phyloP scores from a whole-genome alignment of 2,797 vertebrate species.

The Delichon dasypus region DNA sequence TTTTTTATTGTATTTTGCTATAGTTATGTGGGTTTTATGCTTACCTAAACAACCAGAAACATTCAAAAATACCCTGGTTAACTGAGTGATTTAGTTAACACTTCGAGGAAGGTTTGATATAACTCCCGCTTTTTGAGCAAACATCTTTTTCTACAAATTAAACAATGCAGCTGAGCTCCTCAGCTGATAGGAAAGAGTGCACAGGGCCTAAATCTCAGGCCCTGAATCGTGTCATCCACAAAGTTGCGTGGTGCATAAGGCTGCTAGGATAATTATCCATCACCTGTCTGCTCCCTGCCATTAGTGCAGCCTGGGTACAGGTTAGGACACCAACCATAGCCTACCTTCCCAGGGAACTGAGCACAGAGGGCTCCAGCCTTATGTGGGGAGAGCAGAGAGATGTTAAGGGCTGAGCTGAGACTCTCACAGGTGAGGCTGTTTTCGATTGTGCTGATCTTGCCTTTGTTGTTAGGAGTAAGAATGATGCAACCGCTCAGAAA shows the following conservation, averaged over 20 bases:
- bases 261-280: background rate
- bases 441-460: background rate
- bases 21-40: background rate
- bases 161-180: background rate
- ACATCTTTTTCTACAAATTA: background rate
- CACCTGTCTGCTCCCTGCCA: background rate
- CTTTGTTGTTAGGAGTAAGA: slow-evolving; percentile 43
- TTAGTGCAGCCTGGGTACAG: too few species aligned
- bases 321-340: too few species aligned
- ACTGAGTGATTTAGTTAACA: background rate
- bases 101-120: background rate
- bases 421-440: background rate
- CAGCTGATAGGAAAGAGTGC: background rate
- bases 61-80: slow-evolving; percentile 17
- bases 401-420: background rate
- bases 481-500: slow-evolving; percentile 46
- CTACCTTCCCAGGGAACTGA: background rate
- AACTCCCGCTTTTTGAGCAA: background rate
- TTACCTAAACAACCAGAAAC: slow-evolving; percentile 9
- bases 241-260: background rate
- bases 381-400: fast-evolving
- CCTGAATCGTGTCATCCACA: background rate
- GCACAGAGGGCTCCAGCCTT: background rate
- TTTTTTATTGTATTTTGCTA: slow-evolving; percentile 5
- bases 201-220: background rate